phyloP scores from a whole-genome alignment of 2,113 vertebrate genomes.

The Tupaia chinensis region DNA sequence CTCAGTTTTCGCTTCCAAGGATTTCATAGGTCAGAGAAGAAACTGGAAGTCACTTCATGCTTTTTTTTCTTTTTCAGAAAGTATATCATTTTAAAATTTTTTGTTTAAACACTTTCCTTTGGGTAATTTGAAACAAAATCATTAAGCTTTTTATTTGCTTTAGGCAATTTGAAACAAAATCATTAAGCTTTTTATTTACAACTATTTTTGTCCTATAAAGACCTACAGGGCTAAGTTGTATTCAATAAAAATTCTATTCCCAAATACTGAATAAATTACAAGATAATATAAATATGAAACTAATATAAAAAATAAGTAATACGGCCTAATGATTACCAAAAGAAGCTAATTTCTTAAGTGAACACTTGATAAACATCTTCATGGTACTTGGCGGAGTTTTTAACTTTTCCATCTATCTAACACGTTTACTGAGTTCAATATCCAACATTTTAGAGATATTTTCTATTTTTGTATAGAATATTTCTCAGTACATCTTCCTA shows the following conservation, averaged over 20 bases:
- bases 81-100: background rate
- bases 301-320: background rate
- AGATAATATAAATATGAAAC: background rate
- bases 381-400: background rate
- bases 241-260: background rate
- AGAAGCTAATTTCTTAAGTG: background rate
- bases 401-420: background rate
- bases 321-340: background rate
- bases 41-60: background rate
- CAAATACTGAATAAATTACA: background rate
- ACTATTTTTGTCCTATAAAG: background rate
- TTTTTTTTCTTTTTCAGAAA: background rate
- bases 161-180: background rate
- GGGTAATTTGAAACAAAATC: background rate
- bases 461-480: background rate
- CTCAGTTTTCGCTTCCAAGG: background rate
- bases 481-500: background rate
- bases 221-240: background rate
- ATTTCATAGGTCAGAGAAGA: background rate
- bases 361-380: background rate
- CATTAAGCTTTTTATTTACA: background rate
- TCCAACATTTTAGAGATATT: background rate
- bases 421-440: background rate
- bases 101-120: background rate
- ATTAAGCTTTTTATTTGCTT: background rate